These are phyloP conservation scores for Lytechinus variegatus DNA, from an alignment of 35 echinoderm and acorn worm genomes.

Conservation along the genomic window DNA sequence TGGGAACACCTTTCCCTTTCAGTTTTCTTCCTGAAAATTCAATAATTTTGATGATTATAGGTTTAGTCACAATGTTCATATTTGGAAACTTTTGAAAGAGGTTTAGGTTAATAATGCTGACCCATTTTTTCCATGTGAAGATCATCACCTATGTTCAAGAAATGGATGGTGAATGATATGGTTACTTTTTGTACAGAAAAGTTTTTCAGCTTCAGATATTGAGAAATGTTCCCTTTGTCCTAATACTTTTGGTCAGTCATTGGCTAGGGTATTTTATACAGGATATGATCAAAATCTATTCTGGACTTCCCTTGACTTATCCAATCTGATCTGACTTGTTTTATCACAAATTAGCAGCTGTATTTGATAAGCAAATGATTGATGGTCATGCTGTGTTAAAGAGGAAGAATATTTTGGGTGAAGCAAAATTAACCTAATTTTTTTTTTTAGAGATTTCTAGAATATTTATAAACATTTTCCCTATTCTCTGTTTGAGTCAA, in stretches of 20 bases:
- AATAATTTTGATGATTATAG: neutral
- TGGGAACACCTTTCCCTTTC: neutral
- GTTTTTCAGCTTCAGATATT: neutral
- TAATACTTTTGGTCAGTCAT: neutral
- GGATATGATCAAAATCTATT: constrained; percentile 3
- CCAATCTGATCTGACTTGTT: neutral
- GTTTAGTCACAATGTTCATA: neutral
- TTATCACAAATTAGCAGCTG: neutral
- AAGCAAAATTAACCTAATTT: neutral
- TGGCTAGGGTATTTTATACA: neutral
- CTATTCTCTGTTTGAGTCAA: neutral
- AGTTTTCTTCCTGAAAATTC: neutral
- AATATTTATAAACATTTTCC: neutral
- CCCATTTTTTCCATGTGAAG: neutral
- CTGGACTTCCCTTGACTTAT: neutral
- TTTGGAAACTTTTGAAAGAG: neutral
- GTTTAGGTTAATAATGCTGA: neutral
- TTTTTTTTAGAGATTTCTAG: neutral
- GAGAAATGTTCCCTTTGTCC: neutral
- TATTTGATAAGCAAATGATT: neutral
- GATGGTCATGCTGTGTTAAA: neutral
- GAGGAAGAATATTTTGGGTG: neutral
- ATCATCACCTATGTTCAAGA: neutral
- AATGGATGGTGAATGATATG: neutral
- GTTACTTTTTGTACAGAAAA: neutral